phyloP scores from a whole-genome alignment of 2,113 vertebrate species.

The Rhodinocichla rosea region DNA sequence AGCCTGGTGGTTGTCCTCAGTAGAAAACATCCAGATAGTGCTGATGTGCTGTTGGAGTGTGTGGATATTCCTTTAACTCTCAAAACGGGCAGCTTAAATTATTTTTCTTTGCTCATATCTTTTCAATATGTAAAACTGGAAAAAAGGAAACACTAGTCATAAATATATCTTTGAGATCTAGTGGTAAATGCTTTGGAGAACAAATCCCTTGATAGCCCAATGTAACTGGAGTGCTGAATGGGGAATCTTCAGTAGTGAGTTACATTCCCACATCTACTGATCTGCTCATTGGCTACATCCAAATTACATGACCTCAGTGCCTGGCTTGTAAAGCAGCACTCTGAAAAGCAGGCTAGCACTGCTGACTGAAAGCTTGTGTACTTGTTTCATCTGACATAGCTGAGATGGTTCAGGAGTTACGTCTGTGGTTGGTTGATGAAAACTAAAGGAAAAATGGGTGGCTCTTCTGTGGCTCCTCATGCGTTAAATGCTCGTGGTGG shows the following conservation, averaged over 20 bases:
- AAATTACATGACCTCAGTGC: neutral
- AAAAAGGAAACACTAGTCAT: neutral
- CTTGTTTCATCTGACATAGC: neutral
- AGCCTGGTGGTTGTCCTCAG: neutral
- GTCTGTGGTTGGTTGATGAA: neutral
- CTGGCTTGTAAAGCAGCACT: neutral
- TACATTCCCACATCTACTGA: neutral
- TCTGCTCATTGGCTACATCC: neutral
- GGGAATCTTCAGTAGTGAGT: neutral
- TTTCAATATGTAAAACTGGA: neutral
- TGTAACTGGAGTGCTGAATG: neutral
- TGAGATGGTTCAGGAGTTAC: neutral
- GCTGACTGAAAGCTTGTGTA: neutral
- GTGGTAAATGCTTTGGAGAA: neutral
- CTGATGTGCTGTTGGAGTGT: neutral
- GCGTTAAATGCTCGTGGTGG: neutral
- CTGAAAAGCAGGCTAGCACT: neutral
- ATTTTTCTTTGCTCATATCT: neutral
- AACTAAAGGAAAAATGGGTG: neutral
- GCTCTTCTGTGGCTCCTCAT: neutral
- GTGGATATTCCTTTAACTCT: neutral
- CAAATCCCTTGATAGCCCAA: rapidly evolving
- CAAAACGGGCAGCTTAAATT: neutral
- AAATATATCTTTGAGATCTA: neutral
- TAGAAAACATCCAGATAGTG: neutral